Evolutionary conservation across 2,113 vertebrate species (phyloP).

Genomic region (Cyanistes caeruleus): DNA sequence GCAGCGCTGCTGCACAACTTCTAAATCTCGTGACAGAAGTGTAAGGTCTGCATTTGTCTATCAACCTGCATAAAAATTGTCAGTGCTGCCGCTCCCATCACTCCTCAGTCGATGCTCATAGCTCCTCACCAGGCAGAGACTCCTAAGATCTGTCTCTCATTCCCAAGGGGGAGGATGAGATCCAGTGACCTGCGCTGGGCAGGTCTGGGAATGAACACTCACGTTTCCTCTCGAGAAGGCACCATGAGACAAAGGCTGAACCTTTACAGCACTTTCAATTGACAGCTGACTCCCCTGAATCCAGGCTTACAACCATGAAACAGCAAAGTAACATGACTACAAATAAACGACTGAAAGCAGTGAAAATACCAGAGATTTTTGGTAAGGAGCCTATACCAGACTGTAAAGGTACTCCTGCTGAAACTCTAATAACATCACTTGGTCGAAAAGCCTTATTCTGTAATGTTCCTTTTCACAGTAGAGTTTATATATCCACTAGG

Average conservation of each 20-base stretch:
- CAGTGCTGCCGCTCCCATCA: background rate
- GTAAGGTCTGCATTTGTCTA: background rate
- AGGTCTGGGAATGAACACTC: rapidly evolving
- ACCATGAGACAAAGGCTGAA: background rate
- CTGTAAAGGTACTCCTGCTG: background rate
- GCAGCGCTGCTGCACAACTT: background rate
- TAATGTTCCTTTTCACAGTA: background rate
- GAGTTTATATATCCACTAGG: background rate
- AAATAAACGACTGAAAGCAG: background rate
- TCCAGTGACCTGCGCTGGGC: background rate
- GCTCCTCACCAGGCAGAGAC: background rate
- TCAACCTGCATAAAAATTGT: background rate
- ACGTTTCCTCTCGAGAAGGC: background rate
- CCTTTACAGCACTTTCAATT: background rate
- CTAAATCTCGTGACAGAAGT: background rate
- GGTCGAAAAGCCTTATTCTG: background rate
- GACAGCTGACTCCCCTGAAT: background rate
- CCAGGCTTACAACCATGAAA: background rate
- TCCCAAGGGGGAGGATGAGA: background rate
- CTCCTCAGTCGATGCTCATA: background rate
- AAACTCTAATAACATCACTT: background rate
- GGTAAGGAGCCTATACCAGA: background rate
- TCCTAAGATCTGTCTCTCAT: background rate
- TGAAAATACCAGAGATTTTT: background rate
- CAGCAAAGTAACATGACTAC: background rate